Evolutionary conservation across 2,113 vertebrate genomes (phyloP), one percentile per base, ranked within the genome.

Genomic region (Chamaetylas fuelleborni): DNA sequence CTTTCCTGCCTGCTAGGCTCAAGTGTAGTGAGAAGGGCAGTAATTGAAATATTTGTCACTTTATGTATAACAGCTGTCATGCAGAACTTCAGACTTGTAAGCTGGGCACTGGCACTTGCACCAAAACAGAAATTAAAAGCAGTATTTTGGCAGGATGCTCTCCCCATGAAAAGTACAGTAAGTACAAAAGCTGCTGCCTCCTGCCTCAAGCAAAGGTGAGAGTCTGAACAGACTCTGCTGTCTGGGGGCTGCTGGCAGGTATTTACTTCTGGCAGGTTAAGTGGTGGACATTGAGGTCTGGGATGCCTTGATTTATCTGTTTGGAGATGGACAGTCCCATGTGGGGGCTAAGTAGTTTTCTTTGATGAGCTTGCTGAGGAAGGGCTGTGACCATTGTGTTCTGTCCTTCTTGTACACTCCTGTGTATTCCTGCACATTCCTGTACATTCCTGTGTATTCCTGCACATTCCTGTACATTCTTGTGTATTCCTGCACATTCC

Each of bases 81-180:
- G 36, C 60, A 78, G 51, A 85, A 23, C 31, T 80, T 87, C 60
- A 80, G 71, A 23, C 51, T 82, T 53, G 58, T 93, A 77, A 92
- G 62, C 48, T 60, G 45, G 64, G 42, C 45, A 43, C 69, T 81
- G 56, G 24, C 80, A 77, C 72, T 84, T 71, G 61, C 47, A 93
- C 61, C 42, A 51, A 57, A 89, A 51, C 26, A 92, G 47, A 92
- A 90, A 85, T 61, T 65, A 82, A 89, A 94, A 90, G 61, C 87
- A 93, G 66, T 6, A 4, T 64, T 92, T 86, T 95, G 83, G 86
- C 84, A 91, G 65, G 71, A 74, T 51, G 18, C 36, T 91, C 61
- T 61, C 40, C 56, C 42, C 40, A 23, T 57, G 66, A 33, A 69
- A 66, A 90, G 62, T 65, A 88, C 64, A 90, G 47, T 74, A 81